phyloP scores from a whole-genome alignment of 2,888 invertebrate genomes.

The Himalopsyche anomala region DNA sequence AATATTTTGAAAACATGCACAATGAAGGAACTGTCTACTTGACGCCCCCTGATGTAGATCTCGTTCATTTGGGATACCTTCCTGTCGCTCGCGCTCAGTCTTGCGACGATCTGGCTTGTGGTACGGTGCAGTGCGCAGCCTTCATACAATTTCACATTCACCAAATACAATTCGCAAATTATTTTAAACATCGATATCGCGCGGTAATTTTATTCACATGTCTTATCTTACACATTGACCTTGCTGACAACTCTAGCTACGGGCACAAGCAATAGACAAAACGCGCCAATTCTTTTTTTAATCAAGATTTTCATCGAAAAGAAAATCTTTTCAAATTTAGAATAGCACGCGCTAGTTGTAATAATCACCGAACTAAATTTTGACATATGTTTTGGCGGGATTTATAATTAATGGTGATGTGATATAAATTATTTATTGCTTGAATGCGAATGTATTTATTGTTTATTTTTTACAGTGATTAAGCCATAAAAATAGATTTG shows the following conservation, averaged over 20 bases:
- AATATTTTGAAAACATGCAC: background rate
- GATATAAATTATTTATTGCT: background rate
- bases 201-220: background rate
- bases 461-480: conserved; percentile 11
- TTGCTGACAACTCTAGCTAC: background rate
- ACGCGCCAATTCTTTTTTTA: conserved; percentile 6
- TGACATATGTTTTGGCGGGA: conserved; percentile 31
- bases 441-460: background rate
- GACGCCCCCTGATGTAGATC: conserved; percentile 19
- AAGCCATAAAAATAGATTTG: background rate
- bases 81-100: conserved; percentile 22
- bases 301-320: conserved; percentile 27
- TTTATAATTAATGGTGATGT: background rate
- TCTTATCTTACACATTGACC: background rate
- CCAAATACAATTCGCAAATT: conserved; percentile 6
- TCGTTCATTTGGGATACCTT: conserved; percentile 29
- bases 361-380: background rate
- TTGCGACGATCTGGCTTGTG: conserved; percentile 31
- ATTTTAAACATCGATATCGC: background rate
- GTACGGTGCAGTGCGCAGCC: conserved; percentile 16
- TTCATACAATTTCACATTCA: conserved; percentile 26
- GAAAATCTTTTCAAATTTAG: conserved; percentile 26
- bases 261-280: background rate
- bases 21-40: background rate
- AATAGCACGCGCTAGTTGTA: conserved; percentile 4